Evolutionary conservation across 2,888 invertebrate genomes (phyloP), one percentile per base, ranked within the genome.

Genomic region (Eupeodes latifasciatus): DNA sequence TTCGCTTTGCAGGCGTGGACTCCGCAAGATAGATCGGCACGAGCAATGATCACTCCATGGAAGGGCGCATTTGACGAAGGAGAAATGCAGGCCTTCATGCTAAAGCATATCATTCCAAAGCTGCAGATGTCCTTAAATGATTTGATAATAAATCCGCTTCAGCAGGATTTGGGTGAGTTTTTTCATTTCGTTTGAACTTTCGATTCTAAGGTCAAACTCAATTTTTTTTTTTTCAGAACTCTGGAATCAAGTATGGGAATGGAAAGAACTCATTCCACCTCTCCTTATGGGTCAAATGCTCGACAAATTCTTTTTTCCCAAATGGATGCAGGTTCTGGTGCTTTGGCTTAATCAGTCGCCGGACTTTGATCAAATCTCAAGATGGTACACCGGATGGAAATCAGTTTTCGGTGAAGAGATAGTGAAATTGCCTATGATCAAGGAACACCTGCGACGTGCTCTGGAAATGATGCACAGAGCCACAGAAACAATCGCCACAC

Each of bases 161-260:
- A 96, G 89, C 97, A 97, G 91, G 95, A 96, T 91, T 93, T 96
- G 91, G 95, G 95, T 95, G 93, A 92, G 90, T 85, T 11, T 5
- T 44, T 44, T 49, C 11, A 4, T 7, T 1, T 44, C 19, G 9
- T 16, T 3, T 11, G 1, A 6, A 16, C 27, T 27, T 27, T 14
- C n/a, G 16, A 34, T 1, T 7, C 2, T 0, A 11, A 55, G n/a
- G 5, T 53, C 14, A 5, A 57, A 36, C 2, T 53, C 14, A 53
- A 19, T 47, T n/a, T n/a, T 53, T 12, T 53, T 12, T 67, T 84
- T 92, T 92, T 11, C 94, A 96, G 98, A 98, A 92, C 96, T 96
- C 0, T 99, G 99, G 98, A 95, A 97, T 90, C 99, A 98, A 97
- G 97, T 99, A 44, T 97, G 98, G 95, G 96, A 97, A 85, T 99